Conservation (phyloP, 1,140 invertebrate genomes). For the Phthorimaea operculella region DNA sequence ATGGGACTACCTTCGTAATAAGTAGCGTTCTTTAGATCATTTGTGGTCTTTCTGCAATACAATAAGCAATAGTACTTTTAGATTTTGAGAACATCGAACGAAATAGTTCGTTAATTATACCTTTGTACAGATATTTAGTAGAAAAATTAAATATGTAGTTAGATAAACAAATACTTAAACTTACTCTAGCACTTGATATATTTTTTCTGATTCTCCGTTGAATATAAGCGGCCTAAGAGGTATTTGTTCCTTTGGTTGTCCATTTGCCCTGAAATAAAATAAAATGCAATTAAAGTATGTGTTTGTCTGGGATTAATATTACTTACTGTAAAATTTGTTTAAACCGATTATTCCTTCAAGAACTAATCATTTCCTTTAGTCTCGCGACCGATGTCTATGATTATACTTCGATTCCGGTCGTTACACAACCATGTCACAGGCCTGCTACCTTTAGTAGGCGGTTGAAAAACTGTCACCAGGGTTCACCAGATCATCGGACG, state of each 20-base stretch:
- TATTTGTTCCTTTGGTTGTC: conserved; percentile 74
- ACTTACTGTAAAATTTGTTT: too few relatives aligned
- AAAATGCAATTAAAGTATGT: conserved; percentile 4
- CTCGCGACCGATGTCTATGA: too few relatives aligned
- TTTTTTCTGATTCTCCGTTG: conserved; percentile 73
- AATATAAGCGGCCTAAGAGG: conserved; percentile 79
- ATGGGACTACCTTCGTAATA: conserved; percentile 52
- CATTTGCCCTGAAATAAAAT: conserved; percentile 45
- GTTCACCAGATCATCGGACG: too few relatives aligned
- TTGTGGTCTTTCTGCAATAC: conserved; percentile 62
- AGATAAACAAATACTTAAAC: conserved; percentile 23
- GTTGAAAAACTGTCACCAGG: too few relatives aligned
- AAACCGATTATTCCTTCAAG: too few relatives aligned
- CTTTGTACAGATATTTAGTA: too few relatives aligned
- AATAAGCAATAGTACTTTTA: conserved; percentile 30
- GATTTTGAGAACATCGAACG: conserved; percentile 13
- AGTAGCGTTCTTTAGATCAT: conserved; percentile 63
- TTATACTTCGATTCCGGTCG: too few relatives aligned
- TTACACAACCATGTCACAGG: too few relatives aligned
- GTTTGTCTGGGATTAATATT: conserved; percentile 5
- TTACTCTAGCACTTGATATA: conserved; percentile 78
- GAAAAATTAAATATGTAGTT: neutral
- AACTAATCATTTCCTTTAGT: too few relatives aligned
- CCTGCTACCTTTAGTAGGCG: too few relatives aligned
- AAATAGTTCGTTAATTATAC: too few relatives aligned